These are phyloP conservation scores for Sanderia malayensis DNA, from an alignment of 30 jellyfish, hydroid and myxozoan genomes.

Conservation along the genomic window DNA sequence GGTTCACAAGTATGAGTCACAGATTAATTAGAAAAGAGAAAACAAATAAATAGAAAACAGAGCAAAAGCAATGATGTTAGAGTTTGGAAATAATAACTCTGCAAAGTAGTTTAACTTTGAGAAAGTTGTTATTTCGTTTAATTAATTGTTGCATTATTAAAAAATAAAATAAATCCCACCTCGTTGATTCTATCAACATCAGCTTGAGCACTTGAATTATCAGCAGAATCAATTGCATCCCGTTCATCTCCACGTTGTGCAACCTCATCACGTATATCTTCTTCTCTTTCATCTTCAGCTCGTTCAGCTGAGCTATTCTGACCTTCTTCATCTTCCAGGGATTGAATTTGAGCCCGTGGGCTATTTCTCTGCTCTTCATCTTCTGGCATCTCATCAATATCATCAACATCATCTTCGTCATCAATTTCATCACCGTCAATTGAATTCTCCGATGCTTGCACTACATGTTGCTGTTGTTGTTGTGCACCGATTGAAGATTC, in stretches of 20 bases:
- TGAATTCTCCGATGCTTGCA: slow-evolving; percentile 22
- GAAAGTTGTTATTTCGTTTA: too few relatives aligned
- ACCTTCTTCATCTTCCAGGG: slow-evolving; percentile 46
- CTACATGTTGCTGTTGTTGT: slow-evolving; percentile 25
- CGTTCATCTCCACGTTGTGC: background rate
- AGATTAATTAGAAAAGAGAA: too few relatives aligned
- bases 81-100: too few relatives aligned
- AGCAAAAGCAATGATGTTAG: too few relatives aligned
- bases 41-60: too few relatives aligned
- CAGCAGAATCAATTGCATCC: background rate
- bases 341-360: slow-evolving; percentile 38
- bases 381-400: slow-evolving; percentile 68
- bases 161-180: background rate
- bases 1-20: too few relatives aligned
- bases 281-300: slow-evolving; percentile 56
- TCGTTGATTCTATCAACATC: slow-evolving; percentile 1
- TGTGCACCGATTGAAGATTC: slow-evolving; percentile 63
- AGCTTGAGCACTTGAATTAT: slow-evolving; percentile 8
- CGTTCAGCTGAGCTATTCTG: slow-evolving; percentile 7
- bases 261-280: slow-evolving; percentile 32
- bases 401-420: slow-evolving; percentile 58
- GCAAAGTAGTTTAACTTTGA: too few relatives aligned
- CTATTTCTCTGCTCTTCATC: slow-evolving; percentile 56
- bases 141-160: too few relatives aligned
- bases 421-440: slow-evolving; percentile 42